Evolutionary conservation across 2,113 vertebrate species (phyloP).

Genomic region (Varanus komodoensis): DNA sequence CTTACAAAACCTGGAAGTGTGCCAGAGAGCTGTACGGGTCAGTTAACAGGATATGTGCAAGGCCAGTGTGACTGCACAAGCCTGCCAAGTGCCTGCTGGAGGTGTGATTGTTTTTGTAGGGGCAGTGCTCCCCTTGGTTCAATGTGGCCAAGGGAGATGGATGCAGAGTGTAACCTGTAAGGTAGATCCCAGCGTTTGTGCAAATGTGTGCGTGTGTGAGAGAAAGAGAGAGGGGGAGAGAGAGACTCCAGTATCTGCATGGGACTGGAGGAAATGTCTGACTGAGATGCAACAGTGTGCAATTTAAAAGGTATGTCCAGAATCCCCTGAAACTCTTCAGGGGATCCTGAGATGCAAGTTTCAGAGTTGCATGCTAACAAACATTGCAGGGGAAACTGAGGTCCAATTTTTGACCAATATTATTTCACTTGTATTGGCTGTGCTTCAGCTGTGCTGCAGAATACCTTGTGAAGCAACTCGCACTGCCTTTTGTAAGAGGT

Average conservation of each 20-base stretch:
- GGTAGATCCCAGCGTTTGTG: not conserved
- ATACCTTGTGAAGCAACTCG: not conserved
- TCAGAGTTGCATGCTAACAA: not conserved
- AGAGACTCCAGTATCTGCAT: too few species aligned
- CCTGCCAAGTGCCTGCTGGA: conserved; percentile 14
- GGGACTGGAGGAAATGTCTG: not conserved
- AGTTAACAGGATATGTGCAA: conserved; percentile 22
- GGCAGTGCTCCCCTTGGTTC: not conserved
- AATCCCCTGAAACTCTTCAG: not conserved
- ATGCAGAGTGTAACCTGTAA: not conserved
- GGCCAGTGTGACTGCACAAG: conserved; percentile 18
- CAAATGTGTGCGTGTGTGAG: not conserved
- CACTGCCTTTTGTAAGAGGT: not conserved
- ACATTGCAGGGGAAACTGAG: not conserved
- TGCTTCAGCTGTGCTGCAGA: not conserved
- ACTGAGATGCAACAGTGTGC: not conserved
- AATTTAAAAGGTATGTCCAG: not conserved
- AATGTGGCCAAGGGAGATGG: not conserved
- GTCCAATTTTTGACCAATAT: not conserved
- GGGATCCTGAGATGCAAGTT: not conserved
- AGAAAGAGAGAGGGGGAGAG: too few species aligned
- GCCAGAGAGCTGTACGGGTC: conserved; percentile 18
- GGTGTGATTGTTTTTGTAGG: conserved; percentile 26
- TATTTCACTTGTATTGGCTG: not conserved
- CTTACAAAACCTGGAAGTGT: conserved; percentile 54